Evolutionary conservation across 2,888 invertebrate genomes (phyloP).

Genomic region (Aphodius granarius): DNA sequence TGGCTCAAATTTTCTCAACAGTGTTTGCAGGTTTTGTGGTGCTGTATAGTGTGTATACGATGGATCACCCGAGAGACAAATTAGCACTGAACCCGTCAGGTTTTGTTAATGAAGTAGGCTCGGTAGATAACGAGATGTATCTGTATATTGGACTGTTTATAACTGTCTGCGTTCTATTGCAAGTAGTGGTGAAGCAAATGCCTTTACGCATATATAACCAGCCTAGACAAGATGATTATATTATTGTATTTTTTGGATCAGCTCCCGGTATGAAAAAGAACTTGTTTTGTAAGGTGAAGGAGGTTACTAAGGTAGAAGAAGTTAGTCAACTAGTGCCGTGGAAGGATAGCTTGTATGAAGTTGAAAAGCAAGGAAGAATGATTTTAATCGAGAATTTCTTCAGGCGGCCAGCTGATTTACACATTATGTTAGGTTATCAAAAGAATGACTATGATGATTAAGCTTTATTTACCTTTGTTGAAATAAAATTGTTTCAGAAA

Average conservation of each 20-base stretch:
- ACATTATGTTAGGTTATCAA: conserved; percentile 48
- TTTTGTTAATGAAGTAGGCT: conserved; percentile 23
- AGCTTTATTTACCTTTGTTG: not conserved
- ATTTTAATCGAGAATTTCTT: conserved; percentile 47
- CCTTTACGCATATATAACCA: conserved; percentile 49
- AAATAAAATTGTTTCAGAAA: conserved; percentile 18
- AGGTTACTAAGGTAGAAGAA: conserved; percentile 38
- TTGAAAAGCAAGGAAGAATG: conserved; percentile 37
- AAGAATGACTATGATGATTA: conserved; percentile 36
- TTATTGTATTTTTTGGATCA: conserved; percentile 41
- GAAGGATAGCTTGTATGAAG: conserved; percentile 40
- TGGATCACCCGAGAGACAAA: not conserved
- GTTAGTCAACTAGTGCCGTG: conserved; percentile 41
- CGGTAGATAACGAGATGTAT: conserved; percentile 35
- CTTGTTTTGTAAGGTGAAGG: conserved; percentile 37
- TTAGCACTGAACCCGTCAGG: not conserved
- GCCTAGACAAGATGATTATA: conserved; percentile 41
- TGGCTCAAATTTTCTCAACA: conserved; percentile 40
- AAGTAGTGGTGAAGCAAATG: conserved; percentile 39
- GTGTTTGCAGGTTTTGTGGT: conserved; percentile 32
- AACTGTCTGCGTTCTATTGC: conserved; percentile 35
- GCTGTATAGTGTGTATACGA: conserved; percentile 20
- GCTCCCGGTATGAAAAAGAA: conserved; percentile 38
- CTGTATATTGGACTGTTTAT: conserved; percentile 39
- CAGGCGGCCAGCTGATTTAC: conserved; percentile 47